A percentile compares a stretch with the other conserved stretches of the same genome.
These are phyloP conservation scores for Drymodes brunneopygia DNA, from an alignment of 2,113 vertebrate genomes.

Conservation along the genomic window DNA sequence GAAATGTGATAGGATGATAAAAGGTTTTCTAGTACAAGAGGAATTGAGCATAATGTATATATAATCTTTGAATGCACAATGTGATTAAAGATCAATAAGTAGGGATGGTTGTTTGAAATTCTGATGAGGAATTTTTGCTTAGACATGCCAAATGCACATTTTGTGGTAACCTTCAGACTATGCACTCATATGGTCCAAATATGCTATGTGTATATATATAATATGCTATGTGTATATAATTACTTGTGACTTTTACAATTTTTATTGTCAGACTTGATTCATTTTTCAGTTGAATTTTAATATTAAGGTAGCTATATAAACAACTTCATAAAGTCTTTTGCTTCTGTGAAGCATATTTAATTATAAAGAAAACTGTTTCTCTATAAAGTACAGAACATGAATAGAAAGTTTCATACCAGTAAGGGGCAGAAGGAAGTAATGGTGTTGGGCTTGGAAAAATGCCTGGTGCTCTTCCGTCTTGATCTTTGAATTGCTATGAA, in stretches of 20 bases:
- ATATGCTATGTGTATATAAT: no score
- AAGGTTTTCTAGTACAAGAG: neutral
- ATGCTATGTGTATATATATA: neutral
- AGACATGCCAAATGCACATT: conserved; percentile 3
- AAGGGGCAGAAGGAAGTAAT: neutral
- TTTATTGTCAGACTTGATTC: neutral
- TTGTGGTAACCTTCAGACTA: conserved; percentile 5
- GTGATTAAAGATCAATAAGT: neutral
- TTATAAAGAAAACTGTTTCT: neutral
- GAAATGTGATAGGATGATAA: neutral
- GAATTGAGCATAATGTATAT: neutral
- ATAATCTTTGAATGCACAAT: neutral
- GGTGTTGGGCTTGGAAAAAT: neutral
- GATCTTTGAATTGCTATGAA: neutral
- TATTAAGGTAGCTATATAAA: neutral
- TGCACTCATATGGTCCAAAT: neutral
- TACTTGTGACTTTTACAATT: neutral
- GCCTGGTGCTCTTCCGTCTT: neutral
- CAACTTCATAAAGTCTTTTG: neutral
- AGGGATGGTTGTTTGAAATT: conserved; percentile 47
- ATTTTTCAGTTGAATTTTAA: neutral
- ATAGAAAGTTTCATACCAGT: neutral
- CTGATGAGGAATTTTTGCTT: conserved; percentile 41
- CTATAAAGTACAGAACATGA: neutral
- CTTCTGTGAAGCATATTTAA: neutral